Evolutionary conservation across 2,797 vertebrate species (phyloP).

Genomic region (Tenualosa ilisha): DNA sequence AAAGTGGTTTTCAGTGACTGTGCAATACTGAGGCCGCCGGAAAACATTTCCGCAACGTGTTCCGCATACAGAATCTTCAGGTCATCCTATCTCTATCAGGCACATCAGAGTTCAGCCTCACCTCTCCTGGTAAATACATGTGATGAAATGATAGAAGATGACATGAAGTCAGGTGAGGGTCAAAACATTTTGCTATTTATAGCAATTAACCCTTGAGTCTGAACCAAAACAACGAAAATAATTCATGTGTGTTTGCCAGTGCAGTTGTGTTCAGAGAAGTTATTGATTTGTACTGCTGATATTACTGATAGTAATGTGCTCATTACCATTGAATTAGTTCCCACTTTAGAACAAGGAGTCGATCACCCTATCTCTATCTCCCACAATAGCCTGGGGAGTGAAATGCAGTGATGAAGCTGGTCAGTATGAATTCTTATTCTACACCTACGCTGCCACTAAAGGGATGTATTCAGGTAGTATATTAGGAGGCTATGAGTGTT

Average conservation of each 20-base stretch:
- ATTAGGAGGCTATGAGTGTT: too few species aligned
- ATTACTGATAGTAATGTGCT: too few species aligned
- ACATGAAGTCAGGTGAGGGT: not conserved
- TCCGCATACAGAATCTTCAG: not conserved
- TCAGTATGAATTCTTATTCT: too few species aligned
- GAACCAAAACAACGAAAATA: not conserved
- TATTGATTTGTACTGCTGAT: not conserved
- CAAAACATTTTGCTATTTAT: not conserved
- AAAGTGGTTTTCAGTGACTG: not conserved
- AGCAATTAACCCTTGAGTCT: not conserved
- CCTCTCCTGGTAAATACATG: not conserved
- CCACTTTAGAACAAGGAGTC: too few species aligned
- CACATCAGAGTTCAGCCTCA: not conserved
- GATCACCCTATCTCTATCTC: too few species aligned
- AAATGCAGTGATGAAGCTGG: too few species aligned
- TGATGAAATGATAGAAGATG: not conserved
- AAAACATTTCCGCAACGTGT: not conserved
- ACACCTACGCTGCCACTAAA: too few species aligned
- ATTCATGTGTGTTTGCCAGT: not conserved
- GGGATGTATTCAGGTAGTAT: too few species aligned
- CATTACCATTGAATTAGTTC: too few species aligned
- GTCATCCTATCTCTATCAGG: not conserved
- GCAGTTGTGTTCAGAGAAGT: not conserved
- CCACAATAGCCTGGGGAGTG: too few species aligned
- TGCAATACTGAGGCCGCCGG: not conserved